Conservation (phyloP, 2,113 vertebrate genomes). For the Cyrtonyx montezumae region DNA sequence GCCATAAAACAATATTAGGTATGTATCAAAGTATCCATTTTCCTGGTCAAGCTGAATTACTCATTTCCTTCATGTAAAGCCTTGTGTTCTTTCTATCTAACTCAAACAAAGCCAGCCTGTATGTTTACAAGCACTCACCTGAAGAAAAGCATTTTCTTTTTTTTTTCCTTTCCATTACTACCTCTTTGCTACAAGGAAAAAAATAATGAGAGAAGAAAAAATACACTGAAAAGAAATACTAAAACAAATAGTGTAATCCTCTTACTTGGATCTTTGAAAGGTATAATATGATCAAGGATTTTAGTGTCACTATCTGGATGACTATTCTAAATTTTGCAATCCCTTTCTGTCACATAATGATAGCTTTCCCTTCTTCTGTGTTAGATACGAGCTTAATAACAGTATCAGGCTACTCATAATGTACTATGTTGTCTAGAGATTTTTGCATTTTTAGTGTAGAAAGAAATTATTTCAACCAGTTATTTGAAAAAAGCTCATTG, state of each 20-base stretch:
- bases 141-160: background rate
- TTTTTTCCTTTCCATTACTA: background rate
- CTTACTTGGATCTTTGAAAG: background rate
- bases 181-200: background rate
- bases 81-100: constrained; percentile 28
- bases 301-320: background rate
- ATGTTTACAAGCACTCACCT: constrained; percentile 19
- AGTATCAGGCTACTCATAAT: background rate
- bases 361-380: background rate
- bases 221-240: background rate
- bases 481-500: background rate
- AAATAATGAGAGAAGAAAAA: background rate
- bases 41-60: constrained; percentile 42
- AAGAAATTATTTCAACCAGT: background rate
- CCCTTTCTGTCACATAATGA: background rate
- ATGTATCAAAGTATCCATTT: constrained; percentile 60
- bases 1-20: constrained; percentile 61
- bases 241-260: background rate
- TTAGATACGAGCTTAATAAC: background rate
- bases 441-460: background rate
- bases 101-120: background rate
- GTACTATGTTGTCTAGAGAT: background rate
- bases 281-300: background rate
- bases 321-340: background rate
- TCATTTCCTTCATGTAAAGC: constrained; percentile 62